Evolutionary conservation across 2,888 invertebrate genomes (phyloP), one percentile per base, ranked within the genome.

Genomic region (Campopleginae sp.): DNA sequence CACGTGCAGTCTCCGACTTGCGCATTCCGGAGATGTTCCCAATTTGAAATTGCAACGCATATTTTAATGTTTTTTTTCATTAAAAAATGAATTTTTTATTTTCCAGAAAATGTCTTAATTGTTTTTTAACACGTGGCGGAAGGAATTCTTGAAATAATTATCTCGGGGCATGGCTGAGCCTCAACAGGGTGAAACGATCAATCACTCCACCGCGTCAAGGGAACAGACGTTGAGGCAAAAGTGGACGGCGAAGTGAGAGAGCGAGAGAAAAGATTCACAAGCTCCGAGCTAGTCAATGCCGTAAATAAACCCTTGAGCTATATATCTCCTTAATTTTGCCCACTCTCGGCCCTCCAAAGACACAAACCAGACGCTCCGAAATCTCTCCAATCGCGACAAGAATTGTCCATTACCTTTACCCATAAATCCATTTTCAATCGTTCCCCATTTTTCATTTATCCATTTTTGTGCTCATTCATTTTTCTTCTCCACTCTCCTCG

Each of bases 201-300:
- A 91, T 91, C 91, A 91, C 89, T 89, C 89, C 86, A 83, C 63
- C 80, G 82, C 75, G 81, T 74, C 81, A 80, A 66, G 76, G 80
- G 82, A 82, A 72, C 82, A 82, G 72, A 82, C 74, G 80, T 80
- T 71, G 78, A 86, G 82, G 82, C 84, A 54, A 77, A 80, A 54
- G 74, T 81, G 46, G 61, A 75, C 46, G 74, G 42, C 81, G 86
- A 84, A 76, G 80, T 63, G 72, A 51, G 44, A 42, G 46, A 63
- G 12, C 17, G 58, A 79, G 61, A 8, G 65, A 19, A 61, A 23
- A 46, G 66, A 71, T 77, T 84, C 81, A 51, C 77, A 77, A 80
- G 68, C 66, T 42, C 27, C 71, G 71, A 54, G 75, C 54, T 54
- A 66, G 76, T 77, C 68, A 84, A 77, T 77, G 84, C 77, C 66